Base-by-base conservation (phyloP, 2,797 vertebrate species). In the Chrysocyon brachyurus region DNA sequence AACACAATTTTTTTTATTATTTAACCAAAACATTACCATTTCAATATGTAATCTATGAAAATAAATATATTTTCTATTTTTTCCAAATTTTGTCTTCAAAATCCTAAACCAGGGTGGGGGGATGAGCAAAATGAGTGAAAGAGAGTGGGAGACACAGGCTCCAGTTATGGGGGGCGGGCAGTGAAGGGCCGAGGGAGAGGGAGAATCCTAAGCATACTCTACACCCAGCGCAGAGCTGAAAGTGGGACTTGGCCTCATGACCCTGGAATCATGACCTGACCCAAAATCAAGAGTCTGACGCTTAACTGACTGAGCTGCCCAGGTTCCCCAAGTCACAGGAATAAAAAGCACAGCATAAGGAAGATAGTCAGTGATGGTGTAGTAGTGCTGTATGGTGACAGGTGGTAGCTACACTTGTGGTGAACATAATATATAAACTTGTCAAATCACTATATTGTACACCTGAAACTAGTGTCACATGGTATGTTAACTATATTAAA, bases 11-110 rank as follows among this genome's bases (percentile, higher is more conserved):
- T 46, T 40, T 46, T 46, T 46, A 46, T 46, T 96, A 75, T 85
- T 87, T 66, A 77, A 84, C 5, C 12, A 82, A 77, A 92, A 86
- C 64, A 92, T 56, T 77, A 83, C 56, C 31, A 78, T 22, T 73
- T 96, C 14, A 81, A 79, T 66, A 92, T 72, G 10, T 77, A 87
- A 26, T 75, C n/a, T 90, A 70, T 24, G 87, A 72, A 81, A 63
- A 82, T 91, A 26, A 26, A 56, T 28, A n/a, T 63, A 81, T 79
- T 83, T 31, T 16, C 14, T 28, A 28, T 63, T 92, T 92, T 36
- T 73, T n/a, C 77, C 12, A 56, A 90, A 68, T 31, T 28, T 73
- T 52, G 56, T 81, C 54, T 96, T 93, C 40, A 33, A 90, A 64
- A 46, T 61, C n/a, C n/a, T 19, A 28, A 91, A 24, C 52, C 24